These are phyloP conservation scores for Drosophila cognata DNA, from an alignment of 2,888 invertebrate genomes.

Conservation along the genomic window DNA sequence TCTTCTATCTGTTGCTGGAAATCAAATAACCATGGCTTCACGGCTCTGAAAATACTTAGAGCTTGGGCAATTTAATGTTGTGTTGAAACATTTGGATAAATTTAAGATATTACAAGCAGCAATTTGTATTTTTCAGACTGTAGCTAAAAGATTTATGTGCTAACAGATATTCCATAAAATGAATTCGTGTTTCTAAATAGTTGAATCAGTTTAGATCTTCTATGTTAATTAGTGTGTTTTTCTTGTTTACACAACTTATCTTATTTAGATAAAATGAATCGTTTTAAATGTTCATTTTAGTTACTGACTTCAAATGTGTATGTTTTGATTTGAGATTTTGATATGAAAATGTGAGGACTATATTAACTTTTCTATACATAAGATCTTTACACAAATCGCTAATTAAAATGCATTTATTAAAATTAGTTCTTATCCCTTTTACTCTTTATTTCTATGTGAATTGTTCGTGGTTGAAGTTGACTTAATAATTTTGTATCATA, in stretches of 20 bases:
- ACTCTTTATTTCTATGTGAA: background rate
- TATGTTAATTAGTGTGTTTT: background rate
- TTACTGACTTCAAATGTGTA: background rate
- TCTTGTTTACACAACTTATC: background rate
- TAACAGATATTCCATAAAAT: background rate
- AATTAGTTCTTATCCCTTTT: background rate
- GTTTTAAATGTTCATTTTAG: background rate
- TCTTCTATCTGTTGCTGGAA: constrained; percentile 20
- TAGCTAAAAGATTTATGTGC: background rate
- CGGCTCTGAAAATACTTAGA: background rate
- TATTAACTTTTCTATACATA: background rate
- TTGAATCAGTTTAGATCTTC: too few relatives aligned
- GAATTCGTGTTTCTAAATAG: background rate
- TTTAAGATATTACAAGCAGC: background rate
- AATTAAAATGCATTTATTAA: background rate
- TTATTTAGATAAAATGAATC: background rate
- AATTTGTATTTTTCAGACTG: background rate
- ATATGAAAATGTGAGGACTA: background rate
- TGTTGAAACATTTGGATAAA: background rate
- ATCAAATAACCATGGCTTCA: constrained; percentile 9
- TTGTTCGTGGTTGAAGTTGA: background rate
- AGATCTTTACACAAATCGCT: background rate
- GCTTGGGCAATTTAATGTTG: background rate
- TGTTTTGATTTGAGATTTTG: background rate
- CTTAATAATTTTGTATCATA: background rate